phyloP scores from a whole-genome alignment of 1,140 invertebrate genomes.

The Euschistus heros region DNA sequence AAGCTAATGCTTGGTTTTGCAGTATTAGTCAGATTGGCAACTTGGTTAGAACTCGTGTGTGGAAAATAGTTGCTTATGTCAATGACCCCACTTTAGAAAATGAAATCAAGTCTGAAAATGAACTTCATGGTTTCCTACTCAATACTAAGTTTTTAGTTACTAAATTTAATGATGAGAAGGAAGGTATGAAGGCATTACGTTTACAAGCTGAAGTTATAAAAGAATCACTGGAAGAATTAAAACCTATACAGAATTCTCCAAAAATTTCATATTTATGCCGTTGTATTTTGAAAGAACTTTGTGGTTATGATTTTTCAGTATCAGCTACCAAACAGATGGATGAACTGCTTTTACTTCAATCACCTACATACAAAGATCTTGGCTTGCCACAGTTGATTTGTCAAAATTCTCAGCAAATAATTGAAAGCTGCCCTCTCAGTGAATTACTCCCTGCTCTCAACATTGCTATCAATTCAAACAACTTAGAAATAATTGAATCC shows the following conservation, averaged over 20 bases:
- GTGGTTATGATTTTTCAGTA: slow-evolving; percentile 10
- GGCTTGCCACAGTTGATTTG: slow-evolving; percentile 16
- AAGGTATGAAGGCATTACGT: slow-evolving; percentile 19
- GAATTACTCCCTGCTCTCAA: slow-evolving; percentile 13
- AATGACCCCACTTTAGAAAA: slow-evolving; percentile 19
- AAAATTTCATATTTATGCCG: slow-evolving; percentile 23
- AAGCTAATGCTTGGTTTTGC: slow-evolving; percentile 33
- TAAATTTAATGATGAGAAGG: slow-evolving; percentile 24
- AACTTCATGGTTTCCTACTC: slow-evolving; percentile 27
- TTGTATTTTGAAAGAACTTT: slow-evolving; percentile 14
- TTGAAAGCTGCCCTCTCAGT: slow-evolving; percentile 19
- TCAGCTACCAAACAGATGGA: slow-evolving; percentile 17
- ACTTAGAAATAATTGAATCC: slow-evolving; percentile 2
- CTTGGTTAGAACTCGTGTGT: slow-evolving; percentile 12
- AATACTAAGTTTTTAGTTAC: slow-evolving; percentile 21
- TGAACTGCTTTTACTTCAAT: background rate
- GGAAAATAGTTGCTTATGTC: slow-evolving; percentile 21
- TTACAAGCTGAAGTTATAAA: slow-evolving; percentile 15
- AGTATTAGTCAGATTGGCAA: slow-evolving; percentile 9
- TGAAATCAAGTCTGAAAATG: slow-evolving; percentile 24
- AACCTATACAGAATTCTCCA: background rate
- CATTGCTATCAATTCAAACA: background rate
- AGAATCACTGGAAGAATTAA: slow-evolving; percentile 13
- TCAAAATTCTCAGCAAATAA: slow-evolving; percentile 12
- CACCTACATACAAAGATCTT: slow-evolving; percentile 4